Evolutionary conservation across 2,888 invertebrate species (phyloP).

Genomic region (Physocephala rufipes): DNA sequence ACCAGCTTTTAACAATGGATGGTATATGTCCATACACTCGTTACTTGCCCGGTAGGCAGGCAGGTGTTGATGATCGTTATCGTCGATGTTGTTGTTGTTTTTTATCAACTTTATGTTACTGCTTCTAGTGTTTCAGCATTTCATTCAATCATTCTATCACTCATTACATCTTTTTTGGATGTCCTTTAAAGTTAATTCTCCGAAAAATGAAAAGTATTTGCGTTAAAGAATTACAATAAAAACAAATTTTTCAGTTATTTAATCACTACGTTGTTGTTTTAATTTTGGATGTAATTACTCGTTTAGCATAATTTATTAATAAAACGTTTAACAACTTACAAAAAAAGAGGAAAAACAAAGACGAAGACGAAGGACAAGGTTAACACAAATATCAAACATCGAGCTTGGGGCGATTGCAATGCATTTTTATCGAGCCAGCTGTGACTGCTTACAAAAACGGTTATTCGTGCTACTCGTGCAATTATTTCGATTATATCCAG

Average conservation of each 20-base stretch:
- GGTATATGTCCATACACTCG: too few species aligned
- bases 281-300: slow-evolving; percentile 25
- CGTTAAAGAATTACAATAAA: slow-evolving; percentile 21
- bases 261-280: too few species aligned
- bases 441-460: slow-evolving; percentile 20
- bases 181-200: slow-evolving; percentile 36
- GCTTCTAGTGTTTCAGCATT: slow-evolving; percentile 33
- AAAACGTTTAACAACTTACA: slow-evolving; percentile 19
- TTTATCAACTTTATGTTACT: slow-evolving; percentile 6
- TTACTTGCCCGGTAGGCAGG: neutral
- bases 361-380: neutral
- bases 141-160: slow-evolving; percentile 46
- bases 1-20: neutral
- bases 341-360: neutral
- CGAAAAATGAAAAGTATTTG: too few species aligned
- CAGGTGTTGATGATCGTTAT: slow-evolving; percentile 30
- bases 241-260: too few species aligned
- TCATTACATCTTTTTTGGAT: slow-evolving; percentile 4
- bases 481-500: slow-evolving; percentile 23
- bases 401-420: neutral
- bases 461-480: slow-evolving; percentile 16
- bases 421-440: slow-evolving; percentile 14
- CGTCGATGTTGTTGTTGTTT: slow-evolving; percentile 17
- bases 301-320: slow-evolving; percentile 48
- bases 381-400: neutral